Conservation (phyloP, 2,888 invertebrate species). For the Plebejus argus region DNA sequence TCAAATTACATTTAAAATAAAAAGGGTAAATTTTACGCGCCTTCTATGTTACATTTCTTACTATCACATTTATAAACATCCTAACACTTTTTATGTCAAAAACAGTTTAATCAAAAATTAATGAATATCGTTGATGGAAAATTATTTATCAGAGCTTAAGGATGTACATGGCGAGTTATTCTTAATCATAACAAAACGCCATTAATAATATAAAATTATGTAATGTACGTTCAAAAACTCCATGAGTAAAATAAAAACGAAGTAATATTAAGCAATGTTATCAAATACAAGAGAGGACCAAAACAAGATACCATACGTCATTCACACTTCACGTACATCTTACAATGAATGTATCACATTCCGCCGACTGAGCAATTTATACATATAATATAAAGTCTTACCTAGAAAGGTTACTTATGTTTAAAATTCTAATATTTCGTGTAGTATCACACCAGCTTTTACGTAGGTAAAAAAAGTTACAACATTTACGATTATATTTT, state of each 20-base stretch:
- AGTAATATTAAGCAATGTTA: not conserved
- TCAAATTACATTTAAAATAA: not conserved
- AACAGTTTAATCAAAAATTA: not conserved
- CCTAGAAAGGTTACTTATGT: slow-evolving; percentile 1
- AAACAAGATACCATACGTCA: not conserved
- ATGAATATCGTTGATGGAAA: too few relatives aligned
- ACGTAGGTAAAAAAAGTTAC: slow-evolving; percentile 36
- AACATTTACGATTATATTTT: slow-evolving; percentile 35
- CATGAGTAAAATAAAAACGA: not conserved
- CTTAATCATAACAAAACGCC: too few relatives aligned
- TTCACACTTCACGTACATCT: slow-evolving; percentile 19
- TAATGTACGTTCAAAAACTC: not conserved
- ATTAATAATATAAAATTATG: too few relatives aligned
- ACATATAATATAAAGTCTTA: slow-evolving; percentile 11
- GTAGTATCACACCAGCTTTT: slow-evolving; percentile 32
- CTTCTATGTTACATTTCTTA: not conserved
- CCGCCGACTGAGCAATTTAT: slow-evolving; percentile 34
- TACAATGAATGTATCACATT: slow-evolving; percentile 33
- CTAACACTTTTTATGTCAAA: not conserved
- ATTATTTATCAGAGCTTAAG: not conserved
- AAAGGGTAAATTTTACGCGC: not conserved
- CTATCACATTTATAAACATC: not conserved
- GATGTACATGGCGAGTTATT: too few relatives aligned
- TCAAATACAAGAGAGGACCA: not conserved
- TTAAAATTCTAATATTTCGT: slow-evolving; percentile 18